Base-by-base conservation (phyloP, 2,113 vertebrate species). In the Regulus satrapa region DNA sequence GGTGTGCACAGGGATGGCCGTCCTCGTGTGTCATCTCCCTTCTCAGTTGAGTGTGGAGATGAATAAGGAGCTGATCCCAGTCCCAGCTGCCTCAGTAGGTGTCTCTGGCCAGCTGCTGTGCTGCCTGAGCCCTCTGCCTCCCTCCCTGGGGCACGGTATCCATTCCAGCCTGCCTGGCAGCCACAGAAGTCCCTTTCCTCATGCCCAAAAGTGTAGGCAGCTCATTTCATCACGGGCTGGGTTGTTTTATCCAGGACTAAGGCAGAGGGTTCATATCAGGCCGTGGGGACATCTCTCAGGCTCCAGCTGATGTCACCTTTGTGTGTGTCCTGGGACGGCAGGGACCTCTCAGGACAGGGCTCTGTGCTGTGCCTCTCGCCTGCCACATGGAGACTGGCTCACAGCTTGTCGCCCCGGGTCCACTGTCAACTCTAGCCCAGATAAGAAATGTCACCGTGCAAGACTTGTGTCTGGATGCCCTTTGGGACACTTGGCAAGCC, bases 401-500 rank as follows among this genome's bases (percentile, higher is more conserved):
- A 9, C 11, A 68, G 64, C 61, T 2, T 23, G n/a, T 73, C 41
- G 48, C 67, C 43, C 51, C 0, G 0, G 12, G 0, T 24, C 64
- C 25, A 0, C 67, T 91, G 74, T 96, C 91, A 95, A 76, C 93
- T 96, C 91, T 92, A n/a, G 36, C 85, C 94, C 82, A 71, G 89
- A 90, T 72, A 52, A 79, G 78, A 92, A 85, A 69, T 91, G 94
- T 94, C 76, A 79, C 78, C 2, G 0, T 10, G 4, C 43, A 68
- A 94, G 67, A 34, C 26, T 88, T 59, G 55, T 76, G 73, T 73
- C 88, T 81, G 76, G 48, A 34, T 2, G 43, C 68, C 83, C 94
- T 95, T 80, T 80, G 75, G 79, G 90, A 88, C 74, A 71, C 36
- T 93, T 97, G 96, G 93, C 95, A 91, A 74, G 59, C 34, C 58